Conservation (phyloP, 2,797 vertebrate species). For the Enteromius paludinosus region DNA sequence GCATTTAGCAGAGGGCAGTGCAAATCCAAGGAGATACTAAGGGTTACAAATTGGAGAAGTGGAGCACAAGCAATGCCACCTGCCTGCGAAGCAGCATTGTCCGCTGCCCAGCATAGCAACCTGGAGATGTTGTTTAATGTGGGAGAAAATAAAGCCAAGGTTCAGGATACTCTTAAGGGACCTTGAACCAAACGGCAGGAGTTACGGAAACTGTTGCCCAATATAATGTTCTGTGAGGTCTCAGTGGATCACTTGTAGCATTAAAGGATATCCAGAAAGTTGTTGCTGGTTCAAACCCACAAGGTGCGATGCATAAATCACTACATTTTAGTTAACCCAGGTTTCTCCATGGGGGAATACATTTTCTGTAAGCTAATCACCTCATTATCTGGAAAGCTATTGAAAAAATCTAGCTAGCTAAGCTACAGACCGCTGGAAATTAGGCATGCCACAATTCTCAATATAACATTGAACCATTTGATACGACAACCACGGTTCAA, state of each 20-base stretch:
- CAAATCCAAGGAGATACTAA: slow-evolving; percentile 12
- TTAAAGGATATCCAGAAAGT: background rate
- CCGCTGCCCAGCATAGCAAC: background rate
- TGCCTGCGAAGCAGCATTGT: slow-evolving; percentile 7
- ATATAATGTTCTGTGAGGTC: background rate
- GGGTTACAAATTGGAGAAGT: slow-evolving; percentile 9
- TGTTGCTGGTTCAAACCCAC: background rate
- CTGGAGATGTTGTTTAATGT: slow-evolving; percentile 10
- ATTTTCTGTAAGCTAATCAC: background rate
- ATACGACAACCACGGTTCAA: background rate
- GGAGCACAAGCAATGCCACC: slow-evolving; percentile 24
- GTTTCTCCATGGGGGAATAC: background rate
- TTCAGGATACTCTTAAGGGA: slow-evolving; percentile 31
- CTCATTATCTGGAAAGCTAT: background rate
- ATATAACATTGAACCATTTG: background rate
- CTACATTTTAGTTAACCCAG: background rate
- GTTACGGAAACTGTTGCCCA: slow-evolving; percentile 15
- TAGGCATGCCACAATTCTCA: background rate
- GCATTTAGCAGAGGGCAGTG: slow-evolving; percentile 15
- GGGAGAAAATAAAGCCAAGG: slow-evolving; percentile 28
- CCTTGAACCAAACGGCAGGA: slow-evolving; percentile 3
- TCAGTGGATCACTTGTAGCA: background rate
- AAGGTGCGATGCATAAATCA: background rate
- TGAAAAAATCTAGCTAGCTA: background rate
- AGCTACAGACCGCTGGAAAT: background rate